Base-by-base conservation (phyloP, 2,113 vertebrate genomes). In the Nothocercus nigrocapillus region DNA sequence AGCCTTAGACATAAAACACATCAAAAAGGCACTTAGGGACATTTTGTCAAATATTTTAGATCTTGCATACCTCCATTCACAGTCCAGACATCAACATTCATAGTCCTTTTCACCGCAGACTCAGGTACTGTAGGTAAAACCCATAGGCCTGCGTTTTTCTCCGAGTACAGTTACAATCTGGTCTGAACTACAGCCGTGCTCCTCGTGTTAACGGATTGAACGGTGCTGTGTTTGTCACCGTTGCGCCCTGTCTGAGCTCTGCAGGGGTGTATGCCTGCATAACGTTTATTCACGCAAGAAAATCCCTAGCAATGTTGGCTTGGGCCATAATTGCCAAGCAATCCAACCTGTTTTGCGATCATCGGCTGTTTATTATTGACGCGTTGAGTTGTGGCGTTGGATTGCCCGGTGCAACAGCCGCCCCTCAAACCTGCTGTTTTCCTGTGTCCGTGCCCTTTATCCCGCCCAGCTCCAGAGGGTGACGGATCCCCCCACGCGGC, bases 401-500 rank as follows among this genome's bases (percentile, higher is more conserved):
- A 63, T 25, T 25, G 21, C 36, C 36, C 21, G 9, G 22, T 15
- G 34, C 14, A 36, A 25, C 22, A 38, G 61, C 22, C 8, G 19
- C 25, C 54, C 81, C 5, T 0, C n/a, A 63, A 78, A 17, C 11
- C 40, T 69, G 20, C 8, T 13, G 2, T 40, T 76, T 72, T 49
- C 28, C 24, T 59, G 3, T 11, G 45, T 51, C 75, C 28, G 13
- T 2, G 4, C 13, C 81, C 17, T 63, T 68, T 24, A 11, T 47
- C 13, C 68, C 72, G 62, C 62, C 58, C 45, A 66, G 42, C 49
- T 56, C 28, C 6, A 32, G 22, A 30, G 10, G 42, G 62, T 6
- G n/a, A 20, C 5, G 34, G 21, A 13, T 30, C 10, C 40, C 19
- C 0, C 28, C 27, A 28, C 25, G 5, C 28, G 2, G 6, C 5